Base-by-base conservation (phyloP, 2,113 vertebrate genomes). In the Lepus europaeus region DNA sequence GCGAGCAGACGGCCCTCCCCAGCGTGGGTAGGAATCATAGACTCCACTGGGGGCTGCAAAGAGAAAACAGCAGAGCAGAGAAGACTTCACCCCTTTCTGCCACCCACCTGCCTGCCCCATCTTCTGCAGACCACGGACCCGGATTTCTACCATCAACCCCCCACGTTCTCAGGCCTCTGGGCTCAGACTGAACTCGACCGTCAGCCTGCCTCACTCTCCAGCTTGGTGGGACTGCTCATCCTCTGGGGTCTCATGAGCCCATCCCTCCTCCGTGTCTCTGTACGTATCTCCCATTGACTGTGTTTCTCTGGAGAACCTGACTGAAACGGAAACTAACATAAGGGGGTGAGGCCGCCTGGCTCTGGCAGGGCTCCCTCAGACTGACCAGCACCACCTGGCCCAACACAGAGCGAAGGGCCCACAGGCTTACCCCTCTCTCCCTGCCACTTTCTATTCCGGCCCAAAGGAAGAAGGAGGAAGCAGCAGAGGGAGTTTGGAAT, bases 21-120 rank as follows among this genome's bases (percentile, higher is more conserved):
- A 6, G 3, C 9, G 25, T 19, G 9, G 12, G 16, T 6, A 22
- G 51, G 19, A 17, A 1, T 8, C 8, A 0, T 4, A 9, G 19
- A 16, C 39, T 45, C 23, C 20, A 49, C 11, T 6, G 31, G 77
- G 33, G 53, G 19, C 31, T 69, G 59, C 19, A 59, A 10, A 13
- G 29, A 25, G 33, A 20, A 23, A 45, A 74, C 39, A 2, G 63
- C 23, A 31, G 31, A 85, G 16, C 64, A 64, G 33, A 16, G 2
- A 5, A 12, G 33, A 0, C 12, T 66, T n/a, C 2, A 3, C n/a
- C 33, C 76, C 22, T 14, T 33, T 22, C 5, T 14, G n/a, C 59
- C 7, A 39, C 45, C n/a, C 9, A 16, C 61, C 68, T 9, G 1
- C 36, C 61, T 1, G 3, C 20, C 59, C 25, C 10, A 3, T 11